phyloP scores from a whole-genome alignment of 2,113 vertebrate genomes.

The Regulus satrapa region DNA sequence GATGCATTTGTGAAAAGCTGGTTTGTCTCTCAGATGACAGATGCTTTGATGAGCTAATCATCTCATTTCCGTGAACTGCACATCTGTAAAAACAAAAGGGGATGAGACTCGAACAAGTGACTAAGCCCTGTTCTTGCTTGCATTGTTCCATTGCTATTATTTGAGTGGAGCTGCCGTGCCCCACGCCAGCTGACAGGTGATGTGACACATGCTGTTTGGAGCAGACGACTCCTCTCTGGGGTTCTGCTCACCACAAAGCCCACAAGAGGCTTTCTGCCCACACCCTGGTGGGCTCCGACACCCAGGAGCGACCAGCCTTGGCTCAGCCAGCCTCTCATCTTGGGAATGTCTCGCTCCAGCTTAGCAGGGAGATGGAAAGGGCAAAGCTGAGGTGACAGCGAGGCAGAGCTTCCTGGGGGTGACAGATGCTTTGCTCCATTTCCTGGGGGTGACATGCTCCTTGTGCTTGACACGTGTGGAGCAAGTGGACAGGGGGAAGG shows the following conservation, averaged over 20 bases:
- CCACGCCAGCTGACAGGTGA: neutral
- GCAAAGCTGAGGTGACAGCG: neutral
- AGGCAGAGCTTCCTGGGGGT: neutral
- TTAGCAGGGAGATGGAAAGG: neutral
- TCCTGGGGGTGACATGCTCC: neutral
- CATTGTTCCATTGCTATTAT: neutral
- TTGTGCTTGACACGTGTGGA: accelerated
- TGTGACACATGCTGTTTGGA: accelerated
- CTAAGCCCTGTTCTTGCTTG: conserved; percentile 35
- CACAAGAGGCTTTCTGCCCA: neutral
- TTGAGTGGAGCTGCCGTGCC: neutral
- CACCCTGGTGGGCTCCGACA: neutral
- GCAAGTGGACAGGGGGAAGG: neutral
- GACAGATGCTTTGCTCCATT: neutral
- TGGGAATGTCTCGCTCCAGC: neutral
- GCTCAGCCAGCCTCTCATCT: neutral
- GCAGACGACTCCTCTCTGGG: neutral
- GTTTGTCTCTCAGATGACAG: conserved; percentile 61
- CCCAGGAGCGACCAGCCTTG: neutral
- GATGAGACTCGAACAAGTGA: conserved; percentile 26
- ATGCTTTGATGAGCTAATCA: conserved; percentile 64
- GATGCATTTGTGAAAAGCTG: conserved; percentile 35
- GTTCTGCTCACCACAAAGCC: neutral
- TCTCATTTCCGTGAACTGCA: conserved; percentile 49
- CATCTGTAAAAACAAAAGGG: conserved; percentile 62